A percentile compares a stretch with the other conserved stretches of the same genome.
Conservation (phyloP, 2,888 invertebrate species). For the Xestia sexstrigata region DNA sequence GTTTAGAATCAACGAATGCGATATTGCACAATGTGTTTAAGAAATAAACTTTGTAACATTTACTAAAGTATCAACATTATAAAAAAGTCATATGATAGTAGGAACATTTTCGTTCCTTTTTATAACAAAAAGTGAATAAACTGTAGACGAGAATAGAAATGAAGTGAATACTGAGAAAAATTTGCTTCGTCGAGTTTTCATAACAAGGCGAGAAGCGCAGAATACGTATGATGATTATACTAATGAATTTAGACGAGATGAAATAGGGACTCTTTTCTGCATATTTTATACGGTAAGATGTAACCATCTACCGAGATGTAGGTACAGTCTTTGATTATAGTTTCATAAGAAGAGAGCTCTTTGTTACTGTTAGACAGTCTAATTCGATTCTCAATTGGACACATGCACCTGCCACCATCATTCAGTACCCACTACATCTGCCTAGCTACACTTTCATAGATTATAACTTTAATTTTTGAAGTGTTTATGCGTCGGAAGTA, state of each 20-base stretch:
- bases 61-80: neutral
- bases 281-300: slow-evolving; percentile 27
- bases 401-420: slow-evolving; percentile 46
- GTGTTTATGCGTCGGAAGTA: slow-evolving; percentile 49
- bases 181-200: slow-evolving; percentile 47
- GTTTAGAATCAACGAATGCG: slow-evolving; percentile 15
- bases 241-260: slow-evolving; percentile 58
- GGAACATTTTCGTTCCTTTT: slow-evolving; percentile 17
- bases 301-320: neutral
- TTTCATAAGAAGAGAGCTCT: slow-evolving; percentile 11
- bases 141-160: slow-evolving; percentile 52
- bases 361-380: slow-evolving; percentile 39
- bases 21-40: slow-evolving; percentile 21
- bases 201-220: slow-evolving; percentile 45
- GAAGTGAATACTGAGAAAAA: slow-evolving; percentile 56
- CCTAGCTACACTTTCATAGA: slow-evolving; percentile 36
- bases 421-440: slow-evolving; percentile 35
- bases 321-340: neutral
- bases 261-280: slow-evolving; percentile 39
- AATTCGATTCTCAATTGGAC: slow-evolving; percentile 36
- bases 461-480: slow-evolving; percentile 51
- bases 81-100: slow-evolving; percentile 25
- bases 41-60: neutral
- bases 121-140: slow-evolving; percentile 42
- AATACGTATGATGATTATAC: slow-evolving; percentile 40